A percentile compares a stretch with the other conserved stretches of the same genome.
These are phyloP conservation scores for Paelopatides confundens DNA, from an alignment of 53 echinoderm and acorn worm species.

Conservation along the genomic window DNA sequence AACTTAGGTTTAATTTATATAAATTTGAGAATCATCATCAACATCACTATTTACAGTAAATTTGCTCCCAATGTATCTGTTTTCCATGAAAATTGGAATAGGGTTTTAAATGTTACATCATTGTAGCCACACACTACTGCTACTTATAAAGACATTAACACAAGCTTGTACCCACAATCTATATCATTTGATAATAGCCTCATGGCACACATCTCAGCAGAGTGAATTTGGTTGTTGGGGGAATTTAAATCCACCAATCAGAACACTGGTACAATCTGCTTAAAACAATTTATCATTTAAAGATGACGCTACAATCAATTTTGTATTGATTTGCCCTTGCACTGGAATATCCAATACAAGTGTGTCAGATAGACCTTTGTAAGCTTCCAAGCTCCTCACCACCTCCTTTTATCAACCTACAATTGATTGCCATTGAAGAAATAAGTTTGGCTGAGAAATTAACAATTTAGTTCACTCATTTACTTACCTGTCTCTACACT, in stretches of 20 bases:
- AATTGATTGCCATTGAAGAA: neutral
- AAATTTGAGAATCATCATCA: too few species aligned
- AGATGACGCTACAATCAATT: slow-evolving; percentile 39
- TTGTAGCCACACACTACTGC: too few species aligned
- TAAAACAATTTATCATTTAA: slow-evolving; percentile 45
- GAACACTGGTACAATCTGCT: slow-evolving; percentile 20
- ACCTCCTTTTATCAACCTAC: neutral
- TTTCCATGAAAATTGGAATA: too few species aligned
- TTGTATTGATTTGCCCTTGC: slow-evolving; percentile 32
- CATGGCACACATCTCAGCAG: neutral
- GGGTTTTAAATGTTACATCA: too few species aligned
- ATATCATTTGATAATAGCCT: neutral
- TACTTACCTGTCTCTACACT: too few species aligned
- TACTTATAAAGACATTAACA: too few species aligned
- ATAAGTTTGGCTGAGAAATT: neutral
- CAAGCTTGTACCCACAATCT: neutral
- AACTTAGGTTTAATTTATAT: too few species aligned
- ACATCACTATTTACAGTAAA: too few species aligned
- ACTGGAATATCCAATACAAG: slow-evolving; percentile 6
- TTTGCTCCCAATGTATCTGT: too few species aligned
- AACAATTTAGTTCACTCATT: too few species aligned
- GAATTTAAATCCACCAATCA: slow-evolving; percentile 19
- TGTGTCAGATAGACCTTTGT: slow-evolving; percentile 6
- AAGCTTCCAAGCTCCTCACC: neutral
- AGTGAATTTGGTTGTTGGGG: neutral